phyloP scores from a whole-genome alignment of 2,113 vertebrate genomes.

The Phalacrocorax brasilianus region DNA sequence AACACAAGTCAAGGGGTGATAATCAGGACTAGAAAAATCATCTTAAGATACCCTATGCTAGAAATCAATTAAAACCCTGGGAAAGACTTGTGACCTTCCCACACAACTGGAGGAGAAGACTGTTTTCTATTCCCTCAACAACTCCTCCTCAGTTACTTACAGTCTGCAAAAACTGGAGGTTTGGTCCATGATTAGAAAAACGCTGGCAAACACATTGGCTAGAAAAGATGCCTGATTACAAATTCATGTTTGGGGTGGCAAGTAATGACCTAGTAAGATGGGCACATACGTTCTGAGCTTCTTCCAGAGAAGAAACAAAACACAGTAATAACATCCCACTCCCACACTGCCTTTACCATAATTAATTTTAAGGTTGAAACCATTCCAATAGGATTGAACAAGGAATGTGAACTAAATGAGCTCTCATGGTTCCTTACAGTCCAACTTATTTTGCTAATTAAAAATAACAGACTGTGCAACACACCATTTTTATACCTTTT shows the following conservation, averaged over 20 bases:
- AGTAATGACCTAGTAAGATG: neutral
- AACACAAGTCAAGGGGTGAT: neutral
- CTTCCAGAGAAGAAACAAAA: neutral
- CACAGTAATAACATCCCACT: neutral
- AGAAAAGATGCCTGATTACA: neutral
- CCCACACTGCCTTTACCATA: neutral
- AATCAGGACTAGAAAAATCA: neutral
- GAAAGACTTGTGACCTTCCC: slow-evolving; percentile 16
- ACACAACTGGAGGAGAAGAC: neutral
- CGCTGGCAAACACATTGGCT: neutral
- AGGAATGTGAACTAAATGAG: neutral
- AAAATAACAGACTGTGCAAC: neutral
- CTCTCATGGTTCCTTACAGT: neutral
- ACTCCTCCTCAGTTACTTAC: neutral
- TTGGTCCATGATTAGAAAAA: neutral
- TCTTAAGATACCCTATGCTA: neutral
- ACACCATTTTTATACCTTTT: neutral
- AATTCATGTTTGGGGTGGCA: neutral
- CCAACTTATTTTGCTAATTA: neutral
- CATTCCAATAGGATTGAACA: neutral
- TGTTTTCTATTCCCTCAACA: neutral
- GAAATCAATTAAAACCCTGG: neutral
- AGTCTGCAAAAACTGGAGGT: neutral
- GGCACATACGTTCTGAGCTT: neutral
- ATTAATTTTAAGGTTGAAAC: neutral